Conservation (phyloP, 2,113 vertebrate genomes). For the Thamnophis sirtalis region DNA sequence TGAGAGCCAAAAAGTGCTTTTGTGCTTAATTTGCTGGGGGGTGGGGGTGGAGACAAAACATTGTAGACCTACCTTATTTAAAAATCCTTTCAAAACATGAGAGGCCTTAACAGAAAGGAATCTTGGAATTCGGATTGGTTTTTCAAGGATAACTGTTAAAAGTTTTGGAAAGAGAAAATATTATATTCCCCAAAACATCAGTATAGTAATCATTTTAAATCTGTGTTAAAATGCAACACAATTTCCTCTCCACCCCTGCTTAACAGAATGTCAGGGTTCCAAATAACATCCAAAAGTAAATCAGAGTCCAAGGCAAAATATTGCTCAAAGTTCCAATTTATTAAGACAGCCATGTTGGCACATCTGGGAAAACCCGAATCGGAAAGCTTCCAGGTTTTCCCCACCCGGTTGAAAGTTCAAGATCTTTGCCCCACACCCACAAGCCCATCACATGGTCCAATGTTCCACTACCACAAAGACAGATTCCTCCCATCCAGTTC, state of each 20-base stretch:
- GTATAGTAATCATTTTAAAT: background rate
- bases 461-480: too few species aligned
- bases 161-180: background rate
- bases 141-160: slow-evolving; percentile 92
- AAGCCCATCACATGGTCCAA: too few species aligned
- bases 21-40: background rate
- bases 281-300: too few species aligned
- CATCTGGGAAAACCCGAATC: too few species aligned
- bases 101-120: slow-evolving; percentile 98
- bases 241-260: background rate
- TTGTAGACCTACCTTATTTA: slow-evolving; percentile 87
- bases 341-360: too few species aligned
- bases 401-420: too few species aligned
- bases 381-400: too few species aligned
- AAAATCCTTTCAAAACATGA: slow-evolving; percentile 96
- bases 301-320: too few species aligned
- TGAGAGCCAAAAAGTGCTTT: background rate
- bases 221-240: background rate
- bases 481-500: too few species aligned
- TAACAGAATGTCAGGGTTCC: background rate
- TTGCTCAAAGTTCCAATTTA: too few species aligned
- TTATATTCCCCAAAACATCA: background rate
- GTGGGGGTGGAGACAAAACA: background rate
- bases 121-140: slow-evolving; percentile 96
- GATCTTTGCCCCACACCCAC: too few species aligned